phyloP scores from a whole-genome alignment of 2,113 vertebrate species.

The Baryphthengus martii region DNA sequence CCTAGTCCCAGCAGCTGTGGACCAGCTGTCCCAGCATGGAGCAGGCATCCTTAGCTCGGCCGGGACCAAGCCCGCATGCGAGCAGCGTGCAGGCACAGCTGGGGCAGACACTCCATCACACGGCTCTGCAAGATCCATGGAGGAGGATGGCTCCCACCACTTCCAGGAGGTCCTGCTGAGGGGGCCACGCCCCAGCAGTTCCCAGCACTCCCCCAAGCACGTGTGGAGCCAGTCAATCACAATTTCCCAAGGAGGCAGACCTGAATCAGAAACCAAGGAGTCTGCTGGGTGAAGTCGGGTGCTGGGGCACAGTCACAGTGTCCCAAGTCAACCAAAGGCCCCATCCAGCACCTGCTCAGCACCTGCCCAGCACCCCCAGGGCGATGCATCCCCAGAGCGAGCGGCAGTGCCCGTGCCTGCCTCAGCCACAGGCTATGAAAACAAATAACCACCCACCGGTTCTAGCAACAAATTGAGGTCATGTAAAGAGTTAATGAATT shows the following conservation, averaged over 20 bases:
- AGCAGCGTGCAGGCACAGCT: neutral
- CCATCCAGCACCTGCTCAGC: neutral
- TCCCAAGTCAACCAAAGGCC: neutral
- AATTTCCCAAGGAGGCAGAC: neutral
- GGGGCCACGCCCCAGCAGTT: neutral
- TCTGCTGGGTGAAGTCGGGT: accelerated
- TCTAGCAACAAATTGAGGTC: neutral
- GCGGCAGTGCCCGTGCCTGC: accelerated
- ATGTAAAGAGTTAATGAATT: neutral
- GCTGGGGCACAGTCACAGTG: accelerated
- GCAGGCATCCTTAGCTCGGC: accelerated
- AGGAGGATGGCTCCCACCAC: neutral
- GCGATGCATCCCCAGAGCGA: neutral
- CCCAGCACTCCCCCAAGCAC: neutral
- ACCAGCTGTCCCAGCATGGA: neutral
- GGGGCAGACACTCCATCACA: neutral
- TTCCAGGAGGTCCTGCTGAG: neutral
- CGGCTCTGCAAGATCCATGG: neutral
- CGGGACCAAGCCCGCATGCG: neutral
- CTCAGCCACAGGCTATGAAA: neutral
- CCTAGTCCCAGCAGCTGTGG: neutral
- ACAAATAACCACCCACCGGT: neutral
- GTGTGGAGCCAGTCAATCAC: accelerated
- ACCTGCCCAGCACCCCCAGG: neutral
- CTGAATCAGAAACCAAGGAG: neutral